phyloP scores from a whole-genome alignment of 2,797 vertebrate species.

The Anniella stebbinsi region DNA sequence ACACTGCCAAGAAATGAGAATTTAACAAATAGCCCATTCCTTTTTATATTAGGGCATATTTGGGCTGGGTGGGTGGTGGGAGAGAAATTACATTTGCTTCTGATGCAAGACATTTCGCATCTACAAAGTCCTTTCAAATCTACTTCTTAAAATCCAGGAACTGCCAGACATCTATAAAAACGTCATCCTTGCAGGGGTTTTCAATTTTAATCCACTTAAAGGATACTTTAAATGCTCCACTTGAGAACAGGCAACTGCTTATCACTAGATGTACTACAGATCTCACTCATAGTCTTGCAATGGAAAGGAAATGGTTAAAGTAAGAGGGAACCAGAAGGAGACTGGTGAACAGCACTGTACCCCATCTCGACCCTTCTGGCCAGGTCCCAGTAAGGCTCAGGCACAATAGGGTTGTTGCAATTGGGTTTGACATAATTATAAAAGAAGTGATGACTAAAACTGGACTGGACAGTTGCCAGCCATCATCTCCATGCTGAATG shows the following conservation, averaged over 20 bases:
- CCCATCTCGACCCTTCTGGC: too few relatives aligned
- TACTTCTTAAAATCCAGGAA: background rate
- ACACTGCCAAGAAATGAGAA: slow-evolving; percentile 35
- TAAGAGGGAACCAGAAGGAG: too few relatives aligned
- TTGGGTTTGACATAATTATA: background rate
- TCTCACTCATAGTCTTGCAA: background rate
- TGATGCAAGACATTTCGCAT: background rate
- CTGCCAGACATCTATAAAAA: background rate
- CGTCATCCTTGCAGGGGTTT: background rate
- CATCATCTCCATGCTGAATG: background rate
- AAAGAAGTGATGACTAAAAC: background rate
- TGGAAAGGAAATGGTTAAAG: too few relatives aligned
- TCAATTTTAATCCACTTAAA: background rate
- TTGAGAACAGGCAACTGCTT: background rate
- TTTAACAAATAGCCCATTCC: slow-evolving; percentile 12
- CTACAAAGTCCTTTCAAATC: background rate
- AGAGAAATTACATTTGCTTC: slow-evolving; percentile 10
- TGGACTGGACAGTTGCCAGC: background rate
- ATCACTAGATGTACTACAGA: background rate
- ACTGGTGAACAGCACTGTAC: too few relatives aligned
- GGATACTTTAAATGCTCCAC: background rate
- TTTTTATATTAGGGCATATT: slow-evolving; percentile 39
- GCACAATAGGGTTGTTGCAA: background rate
- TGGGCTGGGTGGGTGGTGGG: background rate
- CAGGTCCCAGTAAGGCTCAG: too few relatives aligned